Conservation (phyloP, 1,140 invertebrate species). For the Heliothis subflexa region DNA sequence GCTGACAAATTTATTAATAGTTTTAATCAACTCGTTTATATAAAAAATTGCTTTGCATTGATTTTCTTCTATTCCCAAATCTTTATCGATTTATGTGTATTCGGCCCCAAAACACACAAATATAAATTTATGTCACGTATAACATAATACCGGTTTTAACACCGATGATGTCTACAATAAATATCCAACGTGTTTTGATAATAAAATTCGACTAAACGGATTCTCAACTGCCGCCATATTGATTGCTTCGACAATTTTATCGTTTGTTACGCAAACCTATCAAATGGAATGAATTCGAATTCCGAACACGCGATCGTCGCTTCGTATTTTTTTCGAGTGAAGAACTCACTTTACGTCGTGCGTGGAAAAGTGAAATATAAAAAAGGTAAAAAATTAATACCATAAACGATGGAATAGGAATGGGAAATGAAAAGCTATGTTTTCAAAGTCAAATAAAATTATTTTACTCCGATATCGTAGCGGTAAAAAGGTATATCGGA, state of each 20-base stretch:
- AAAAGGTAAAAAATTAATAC: not conserved
- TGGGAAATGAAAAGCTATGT: too few relatives aligned
- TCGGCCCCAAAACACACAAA: conserved; percentile 6
- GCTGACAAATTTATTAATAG: too few relatives aligned
- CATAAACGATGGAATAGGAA: not conserved
- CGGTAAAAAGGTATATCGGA: too few relatives aligned
- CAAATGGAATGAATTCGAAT: conserved; percentile 42
- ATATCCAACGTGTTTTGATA: conserved; percentile 42
- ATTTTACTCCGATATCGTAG: too few relatives aligned
- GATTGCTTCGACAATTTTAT: conserved; percentile 51
- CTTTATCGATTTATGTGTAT: not conserved
- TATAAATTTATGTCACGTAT: conserved; percentile 25
- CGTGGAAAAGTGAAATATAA: conserved; percentile 5
- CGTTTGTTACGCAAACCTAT: conserved; percentile 35
- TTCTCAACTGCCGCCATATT: conserved; percentile 47
- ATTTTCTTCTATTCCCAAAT: not conserved
- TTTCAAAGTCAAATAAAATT: too few relatives aligned
- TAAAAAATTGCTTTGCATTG: not conserved
- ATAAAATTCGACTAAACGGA: conserved; percentile 46
- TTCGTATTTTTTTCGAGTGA: conserved; percentile 34
- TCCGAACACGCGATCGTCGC: conserved; percentile 33
- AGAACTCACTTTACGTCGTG: conserved; percentile 32
- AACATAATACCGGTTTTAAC: conserved; percentile 19
- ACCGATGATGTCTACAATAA: conserved; percentile 19
- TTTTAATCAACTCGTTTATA: too few relatives aligned